These are phyloP conservation scores for Manduca sexta DNA, from an alignment of 1,140 invertebrate genomes.

Conservation along the genomic window DNA sequence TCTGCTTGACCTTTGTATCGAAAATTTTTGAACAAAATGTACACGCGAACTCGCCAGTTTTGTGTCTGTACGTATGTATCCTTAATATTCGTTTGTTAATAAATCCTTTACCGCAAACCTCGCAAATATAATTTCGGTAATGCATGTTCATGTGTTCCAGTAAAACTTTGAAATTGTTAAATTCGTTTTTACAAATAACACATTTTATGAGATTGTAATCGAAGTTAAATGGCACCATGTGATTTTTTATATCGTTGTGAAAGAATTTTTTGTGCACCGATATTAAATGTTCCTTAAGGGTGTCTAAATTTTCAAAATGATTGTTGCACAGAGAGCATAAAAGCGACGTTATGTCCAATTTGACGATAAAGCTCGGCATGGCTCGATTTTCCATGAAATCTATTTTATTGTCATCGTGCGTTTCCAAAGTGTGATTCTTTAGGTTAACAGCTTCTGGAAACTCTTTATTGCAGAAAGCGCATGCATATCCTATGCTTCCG, in stretches of 20 bases:
- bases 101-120: conserved; percentile 35
- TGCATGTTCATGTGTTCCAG: conserved; percentile 53
- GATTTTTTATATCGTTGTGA: conserved; percentile 27
- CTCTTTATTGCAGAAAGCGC: conserved; percentile 26
- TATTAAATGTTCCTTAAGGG: conserved; percentile 29
- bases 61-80: conserved; percentile 44
- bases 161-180: conserved; percentile 49
- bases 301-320: conserved; percentile 16
- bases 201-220: conserved; percentile 24
- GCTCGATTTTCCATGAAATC: conserved; percentile 25
- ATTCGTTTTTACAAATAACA: conserved; percentile 30
- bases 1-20: conserved; percentile 35
- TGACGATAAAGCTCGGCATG: conserved; percentile 28
- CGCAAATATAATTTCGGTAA: conserved; percentile 42
- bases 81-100: conserved; percentile 35
- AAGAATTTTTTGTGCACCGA: conserved; percentile 23
- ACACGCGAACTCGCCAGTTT: conserved; percentile 37
- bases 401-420: conserved; percentile 24
- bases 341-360: conserved; percentile 46
- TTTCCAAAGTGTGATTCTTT: conserved; percentile 35
- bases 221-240: conserved; percentile 46
- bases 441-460: conserved; percentile 23
- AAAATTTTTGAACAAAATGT: conserved; percentile 40
- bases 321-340: conserved; percentile 33
- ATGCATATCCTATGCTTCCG: conserved; percentile 27